These are phyloP conservation scores for Leptopilina syphax DNA, from an alignment of 2,888 invertebrate species.

Conservation along the genomic window DNA sequence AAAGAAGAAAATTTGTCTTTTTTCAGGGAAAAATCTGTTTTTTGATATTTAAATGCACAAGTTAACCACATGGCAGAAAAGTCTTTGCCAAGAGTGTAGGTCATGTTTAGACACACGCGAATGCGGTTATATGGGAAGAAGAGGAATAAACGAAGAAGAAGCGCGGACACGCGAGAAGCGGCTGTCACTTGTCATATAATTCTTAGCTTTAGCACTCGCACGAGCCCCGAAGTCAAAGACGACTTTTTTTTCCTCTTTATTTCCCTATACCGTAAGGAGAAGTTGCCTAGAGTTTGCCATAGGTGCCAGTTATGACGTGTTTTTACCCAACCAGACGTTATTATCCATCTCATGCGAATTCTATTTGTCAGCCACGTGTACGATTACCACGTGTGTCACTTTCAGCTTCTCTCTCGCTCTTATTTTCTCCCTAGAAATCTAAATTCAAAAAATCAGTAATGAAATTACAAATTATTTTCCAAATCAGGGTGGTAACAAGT, in stretches of 20 bases:
- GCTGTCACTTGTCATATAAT: conserved; percentile 62
- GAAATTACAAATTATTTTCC: no score
- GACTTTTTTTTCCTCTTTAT: conserved; percentile 13
- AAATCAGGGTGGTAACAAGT: no score
- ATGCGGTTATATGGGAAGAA: conserved; percentile 29
- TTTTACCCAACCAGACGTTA: conserved; percentile 2
- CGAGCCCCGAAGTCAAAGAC: conserved; percentile 45
- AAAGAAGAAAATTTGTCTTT: no score
- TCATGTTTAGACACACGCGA: neutral
- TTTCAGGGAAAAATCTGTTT: neutral
- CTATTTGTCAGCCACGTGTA: conserved; percentile 19
- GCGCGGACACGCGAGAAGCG: conserved; percentile 55
- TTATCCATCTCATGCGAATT: neutral
- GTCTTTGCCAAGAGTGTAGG: conserved; percentile 1
- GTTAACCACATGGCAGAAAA: neutral
- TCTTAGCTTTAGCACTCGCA: conserved; percentile 51
- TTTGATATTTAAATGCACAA: neutral
- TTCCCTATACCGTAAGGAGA: neutral
- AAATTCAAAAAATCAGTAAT: no score
- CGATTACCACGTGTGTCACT: conserved; percentile 52
- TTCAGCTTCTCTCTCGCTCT: no score
- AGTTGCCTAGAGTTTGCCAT: conserved; percentile 7
- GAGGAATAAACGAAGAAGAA: conserved; percentile 30
- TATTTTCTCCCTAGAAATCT: no score
- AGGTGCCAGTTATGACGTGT: neutral